Evolutionary conservation across 2,888 invertebrate species (phyloP).

Genomic region (Hydrotaea diabolus): DNA sequence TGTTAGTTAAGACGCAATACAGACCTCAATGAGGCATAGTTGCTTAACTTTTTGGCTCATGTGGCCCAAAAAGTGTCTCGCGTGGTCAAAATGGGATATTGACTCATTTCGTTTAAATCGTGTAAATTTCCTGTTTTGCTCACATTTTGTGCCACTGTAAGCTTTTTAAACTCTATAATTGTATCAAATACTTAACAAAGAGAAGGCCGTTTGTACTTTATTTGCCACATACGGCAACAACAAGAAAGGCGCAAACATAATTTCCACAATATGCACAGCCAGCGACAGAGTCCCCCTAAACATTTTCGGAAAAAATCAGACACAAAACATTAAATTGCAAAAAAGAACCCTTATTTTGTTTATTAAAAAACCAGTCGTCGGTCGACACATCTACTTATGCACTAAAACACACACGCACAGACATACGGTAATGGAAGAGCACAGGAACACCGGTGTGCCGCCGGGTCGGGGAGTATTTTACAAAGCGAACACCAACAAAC

Average conservation of each 20-base stretch:
- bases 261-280: constrained; percentile 77
- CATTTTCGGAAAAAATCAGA: constrained; percentile 72
- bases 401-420: constrained; percentile 48
- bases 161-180: constrained; percentile 64
- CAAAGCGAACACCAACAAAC: constrained; percentile 60
- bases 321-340: constrained; percentile 77
- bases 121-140: neutral
- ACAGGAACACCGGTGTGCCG: constrained; percentile 48
- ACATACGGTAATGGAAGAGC: constrained; percentile 46
- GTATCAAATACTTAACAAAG: constrained; percentile 66
- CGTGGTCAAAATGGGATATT: too few species aligned
- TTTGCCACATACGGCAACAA: constrained; percentile 53
- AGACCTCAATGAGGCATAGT: too few species aligned
- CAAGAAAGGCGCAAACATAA: constrained; percentile 71
- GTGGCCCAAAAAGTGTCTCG: too few species aligned
- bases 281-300: constrained; percentile 28
- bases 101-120: too few species aligned
- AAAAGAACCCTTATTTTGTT: constrained; percentile 76
- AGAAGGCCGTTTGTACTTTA: constrained; percentile 58
- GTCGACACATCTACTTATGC: constrained; percentile 15
- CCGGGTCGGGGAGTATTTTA: neutral
- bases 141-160: constrained; percentile 61
- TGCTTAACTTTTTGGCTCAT: too few species aligned
- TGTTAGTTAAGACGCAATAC: too few species aligned
- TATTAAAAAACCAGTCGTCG: constrained; percentile 66